phyloP scores from a whole-genome alignment of 1,140 invertebrate species.

The Zaprionus inermis region DNA sequence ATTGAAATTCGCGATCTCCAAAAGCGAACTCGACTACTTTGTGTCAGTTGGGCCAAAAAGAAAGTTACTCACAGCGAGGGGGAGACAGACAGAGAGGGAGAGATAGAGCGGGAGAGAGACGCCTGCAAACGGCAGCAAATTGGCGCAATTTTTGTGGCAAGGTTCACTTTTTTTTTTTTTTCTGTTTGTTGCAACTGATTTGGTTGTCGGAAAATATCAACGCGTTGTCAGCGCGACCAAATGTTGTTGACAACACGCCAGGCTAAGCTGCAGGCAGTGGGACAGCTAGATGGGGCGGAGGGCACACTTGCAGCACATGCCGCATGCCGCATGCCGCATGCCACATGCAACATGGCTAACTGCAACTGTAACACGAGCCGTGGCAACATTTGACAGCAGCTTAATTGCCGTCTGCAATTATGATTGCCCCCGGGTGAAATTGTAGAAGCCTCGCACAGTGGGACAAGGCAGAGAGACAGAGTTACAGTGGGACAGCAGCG shows the following conservation, averaged over 20 bases:
- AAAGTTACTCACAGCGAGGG: conserved; percentile 36
- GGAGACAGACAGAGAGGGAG: conserved; percentile 12
- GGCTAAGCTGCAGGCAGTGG: conserved; percentile 4
- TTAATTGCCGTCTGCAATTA: conserved; percentile 82
- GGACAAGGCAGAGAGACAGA: neutral
- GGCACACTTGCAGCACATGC: conserved; percentile 49
- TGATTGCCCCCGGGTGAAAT: conserved; percentile 60
- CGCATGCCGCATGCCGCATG: conserved; percentile 49
- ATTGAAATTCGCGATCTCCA: conserved; percentile 3
- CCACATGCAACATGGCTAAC: conserved; percentile 49
- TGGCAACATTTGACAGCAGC: conserved; percentile 73
- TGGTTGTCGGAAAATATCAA: conserved; percentile 82
- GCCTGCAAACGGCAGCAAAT: conserved; percentile 62
- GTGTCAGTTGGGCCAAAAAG: conserved; percentile 55
- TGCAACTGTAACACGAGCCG: conserved; percentile 75
- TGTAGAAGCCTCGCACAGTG: conserved; percentile 31
- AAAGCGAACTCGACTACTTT: conserved; percentile 45
- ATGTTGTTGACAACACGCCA: conserved; percentile 65
- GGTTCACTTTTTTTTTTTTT: conserved; percentile 3
- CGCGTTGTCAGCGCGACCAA: conserved; percentile 70
- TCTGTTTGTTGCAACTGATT: conserved; percentile 57
- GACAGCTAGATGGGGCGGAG: conserved; percentile 17
- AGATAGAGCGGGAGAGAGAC: neutral
- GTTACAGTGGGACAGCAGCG: conserved; percentile 29
- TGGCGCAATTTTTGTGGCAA: conserved; percentile 65